phyloP scores from a whole-genome alignment of 1,140 invertebrate species.

The Phocides pigmalion region DNA sequence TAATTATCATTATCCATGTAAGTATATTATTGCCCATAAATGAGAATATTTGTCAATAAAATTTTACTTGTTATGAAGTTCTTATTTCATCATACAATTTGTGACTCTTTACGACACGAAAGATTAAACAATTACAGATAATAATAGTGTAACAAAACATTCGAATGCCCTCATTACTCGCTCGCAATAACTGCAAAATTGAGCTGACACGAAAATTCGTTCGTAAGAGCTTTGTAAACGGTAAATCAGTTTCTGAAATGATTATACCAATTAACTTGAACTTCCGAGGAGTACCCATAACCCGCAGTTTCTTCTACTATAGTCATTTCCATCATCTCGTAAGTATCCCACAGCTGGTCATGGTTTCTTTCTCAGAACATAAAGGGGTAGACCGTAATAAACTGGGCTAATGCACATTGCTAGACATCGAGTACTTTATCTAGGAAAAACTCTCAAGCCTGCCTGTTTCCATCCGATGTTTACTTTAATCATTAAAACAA shows the following conservation, averaged over 20 bases:
- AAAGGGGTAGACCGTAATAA: no score
- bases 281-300: conserved; percentile 7
- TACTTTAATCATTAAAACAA: no score
- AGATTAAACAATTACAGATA: conserved; percentile 2
- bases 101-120: neutral
- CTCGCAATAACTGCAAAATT: conserved; percentile 24
- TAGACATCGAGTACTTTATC: no score
- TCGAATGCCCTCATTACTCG: conserved; percentile 21
- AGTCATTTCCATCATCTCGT: no score
- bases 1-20: no score
- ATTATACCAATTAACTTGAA: conserved; percentile 7
- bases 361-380: no score
- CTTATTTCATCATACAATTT: neutral
- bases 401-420: no score
- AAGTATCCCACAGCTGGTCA: no score
- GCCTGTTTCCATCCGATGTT: no score
- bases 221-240: conserved; percentile 7
- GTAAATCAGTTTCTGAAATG: conserved; percentile 35
- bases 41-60: neutral
- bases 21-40: no score
- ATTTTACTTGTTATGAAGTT: neutral
- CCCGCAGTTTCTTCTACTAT: conserved; percentile 8
- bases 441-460: no score
- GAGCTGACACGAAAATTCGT: conserved; percentile 11
- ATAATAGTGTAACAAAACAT: conserved; percentile 8